Evolutionary conservation across 2,113 vertebrate species (phyloP), one percentile per base, ranked within the genome.

Genomic region (Protomyctophum bolini): DNA sequence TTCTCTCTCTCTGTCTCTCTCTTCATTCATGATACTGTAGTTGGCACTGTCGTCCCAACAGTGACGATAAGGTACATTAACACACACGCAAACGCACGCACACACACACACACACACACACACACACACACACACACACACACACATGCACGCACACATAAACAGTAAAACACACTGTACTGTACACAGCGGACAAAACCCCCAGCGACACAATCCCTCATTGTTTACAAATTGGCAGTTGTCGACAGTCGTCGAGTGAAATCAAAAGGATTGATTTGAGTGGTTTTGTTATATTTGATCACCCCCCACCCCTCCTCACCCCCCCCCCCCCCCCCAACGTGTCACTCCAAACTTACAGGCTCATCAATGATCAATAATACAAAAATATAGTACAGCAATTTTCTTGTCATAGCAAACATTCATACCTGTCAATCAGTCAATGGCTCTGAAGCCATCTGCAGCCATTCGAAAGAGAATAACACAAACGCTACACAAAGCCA

Each of bases 341-440:
- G 33, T 51, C 78, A 46, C 49, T 15, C 48, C 52, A 62, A 33
- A 72, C 45, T 21, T 73, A 28, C 51, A 86, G 75, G 73, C 75
- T 86, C 73, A 77, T 77, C 72, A 41, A 41, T 6, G 5, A 33
- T 59, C 54, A 6, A 79, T 86, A 6, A 79, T 86, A 87, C 50
- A 88, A 87, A 92, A 88, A 88, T 87, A 90, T 84, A 89, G 73
- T 83, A 88, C 79, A 87, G 83, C 83, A 87, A 76, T 64, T 84
- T 79, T 80, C 72, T 85, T 87, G 77, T 80, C 75, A 83, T 84
- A 89, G 83, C 86, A 84, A 89, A 91, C 88, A 90, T 90, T 91
- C 87, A 89, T 83, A 80, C 81, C 73, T 86, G 89, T 89, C 87
- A 69, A 75, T 76, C 73, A 85, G 89, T 89, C 87, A 69, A 75